phyloP scores from a whole-genome alignment of 2,113 vertebrate genomes.

The Anhinga anhinga region DNA sequence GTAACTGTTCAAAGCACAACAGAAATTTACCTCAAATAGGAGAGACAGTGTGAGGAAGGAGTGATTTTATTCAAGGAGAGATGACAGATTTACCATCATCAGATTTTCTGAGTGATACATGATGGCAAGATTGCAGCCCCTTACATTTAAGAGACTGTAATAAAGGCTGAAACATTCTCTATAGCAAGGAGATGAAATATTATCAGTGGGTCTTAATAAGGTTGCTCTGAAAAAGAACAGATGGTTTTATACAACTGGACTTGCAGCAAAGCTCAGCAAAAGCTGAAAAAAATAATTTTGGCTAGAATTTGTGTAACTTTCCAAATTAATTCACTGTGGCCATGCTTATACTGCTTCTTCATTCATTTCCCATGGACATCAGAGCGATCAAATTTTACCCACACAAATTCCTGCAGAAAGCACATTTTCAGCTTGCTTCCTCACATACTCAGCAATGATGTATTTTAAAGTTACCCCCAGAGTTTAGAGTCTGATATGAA shows the following conservation, averaged over 20 bases:
- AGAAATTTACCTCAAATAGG: background rate
- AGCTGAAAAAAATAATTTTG: conserved; percentile 5
- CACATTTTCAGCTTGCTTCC: conserved; percentile 44
- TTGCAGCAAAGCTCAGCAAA: conserved; percentile 1
- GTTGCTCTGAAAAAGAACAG: conserved; percentile 34
- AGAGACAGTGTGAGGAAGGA: background rate
- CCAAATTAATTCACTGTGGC: conserved; percentile 62
- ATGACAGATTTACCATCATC: background rate
- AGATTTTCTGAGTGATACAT: conserved; percentile 4
- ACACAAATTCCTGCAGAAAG: conserved; percentile 54
- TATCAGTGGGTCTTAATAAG: conserved; percentile 44
- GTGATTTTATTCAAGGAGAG: background rate
- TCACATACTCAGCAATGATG: conserved; percentile 29
- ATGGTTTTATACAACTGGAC: conserved; percentile 28
- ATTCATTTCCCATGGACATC: conserved; percentile 65
- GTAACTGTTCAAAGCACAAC: background rate
- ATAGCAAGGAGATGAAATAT: conserved; percentile 20
- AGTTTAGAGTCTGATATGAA: background rate
- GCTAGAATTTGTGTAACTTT: conserved; percentile 56
- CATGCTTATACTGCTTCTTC: conserved; percentile 25
- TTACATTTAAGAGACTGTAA: background rate
- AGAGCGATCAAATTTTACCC: conserved; percentile 58
- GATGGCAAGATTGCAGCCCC: background rate
- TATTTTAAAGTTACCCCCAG: conserved; percentile 3
- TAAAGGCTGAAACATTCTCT: background rate